These are phyloP conservation scores for Apolygus lucorum DNA, from an alignment of 1,140 invertebrate species.

Conservation along the genomic window DNA sequence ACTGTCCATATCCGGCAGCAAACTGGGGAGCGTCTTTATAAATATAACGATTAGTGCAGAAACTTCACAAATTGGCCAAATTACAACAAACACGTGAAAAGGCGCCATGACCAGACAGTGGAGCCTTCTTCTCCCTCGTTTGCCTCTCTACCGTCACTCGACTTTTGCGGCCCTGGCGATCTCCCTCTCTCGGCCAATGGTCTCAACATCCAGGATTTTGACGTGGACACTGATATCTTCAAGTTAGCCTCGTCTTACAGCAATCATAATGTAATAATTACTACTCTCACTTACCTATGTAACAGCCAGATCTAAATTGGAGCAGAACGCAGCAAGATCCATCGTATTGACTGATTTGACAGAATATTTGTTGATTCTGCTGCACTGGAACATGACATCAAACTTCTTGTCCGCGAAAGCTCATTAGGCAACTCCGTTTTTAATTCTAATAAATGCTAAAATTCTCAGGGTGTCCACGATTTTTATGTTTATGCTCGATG, in stretches of 20 bases:
- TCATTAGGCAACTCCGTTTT: no score
- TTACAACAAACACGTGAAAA: conserved; percentile 67
- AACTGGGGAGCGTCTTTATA: conserved; percentile 50
- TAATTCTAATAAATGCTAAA: no score
- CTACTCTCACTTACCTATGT: not conserved
- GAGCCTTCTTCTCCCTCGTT: not conserved
- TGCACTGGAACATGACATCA: no score
- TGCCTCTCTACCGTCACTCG: not conserved
- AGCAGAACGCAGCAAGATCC: no score
- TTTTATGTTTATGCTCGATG: no score
- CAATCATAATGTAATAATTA: not conserved
- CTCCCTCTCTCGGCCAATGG: not conserved
- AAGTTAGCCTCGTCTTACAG: not conserved
- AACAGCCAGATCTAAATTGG: no score
- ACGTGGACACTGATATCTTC: not conserved
- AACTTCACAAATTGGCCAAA: conserved; percentile 69
- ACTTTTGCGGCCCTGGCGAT: not conserved
- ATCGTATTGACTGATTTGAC: no score
- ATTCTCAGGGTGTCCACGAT: no score
- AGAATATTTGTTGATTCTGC: no score
- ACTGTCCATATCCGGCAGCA: conserved; percentile 50
- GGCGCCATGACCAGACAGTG: conserved; percentile 45
- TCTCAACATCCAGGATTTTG: not conserved
- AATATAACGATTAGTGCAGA: conserved; percentile 50
- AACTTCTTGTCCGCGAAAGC: no score